Conservation (phyloP, 2,888 invertebrate genomes). For the Automeris io region DNA sequence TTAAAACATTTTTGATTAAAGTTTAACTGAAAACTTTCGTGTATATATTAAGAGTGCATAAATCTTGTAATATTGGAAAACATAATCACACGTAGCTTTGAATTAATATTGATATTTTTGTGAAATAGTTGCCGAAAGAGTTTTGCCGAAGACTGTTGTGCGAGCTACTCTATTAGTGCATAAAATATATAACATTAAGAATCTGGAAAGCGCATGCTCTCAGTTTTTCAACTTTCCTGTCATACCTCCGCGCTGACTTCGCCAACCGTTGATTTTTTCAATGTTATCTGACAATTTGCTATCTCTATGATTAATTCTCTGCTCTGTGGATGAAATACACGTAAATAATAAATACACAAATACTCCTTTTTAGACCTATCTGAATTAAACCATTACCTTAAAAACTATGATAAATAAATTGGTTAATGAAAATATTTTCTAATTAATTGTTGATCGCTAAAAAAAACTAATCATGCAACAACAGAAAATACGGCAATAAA, state of each 20-base stretch:
- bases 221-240: conserved; percentile 17
- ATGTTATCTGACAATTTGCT: conserved; percentile 59
- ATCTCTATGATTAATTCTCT: conserved; percentile 71
- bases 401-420: no score
- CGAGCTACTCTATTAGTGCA: conserved; percentile 8
- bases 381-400: no score
- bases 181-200: conserved; percentile 18
- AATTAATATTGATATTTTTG: conserved; percentile 2
- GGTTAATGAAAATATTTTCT: no score
- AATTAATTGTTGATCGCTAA: no score
- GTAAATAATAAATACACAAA: background rate
- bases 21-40: no score
- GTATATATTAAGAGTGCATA: no score
- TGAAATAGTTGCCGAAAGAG: no score
- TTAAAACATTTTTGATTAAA: no score
- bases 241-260: conserved; percentile 74
- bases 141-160: conserved; percentile 13
- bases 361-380: no score
- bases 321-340: conserved; percentile 67
- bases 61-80: no score
- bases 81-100: conserved; percentile 29
- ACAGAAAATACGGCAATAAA: no score
- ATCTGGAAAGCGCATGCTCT: conserved; percentile 43
- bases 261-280: conserved; percentile 69
- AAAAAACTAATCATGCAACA: no score